Conservation (phyloP, 2,888 invertebrate genomes). For the Oscheius sp. region DNA sequence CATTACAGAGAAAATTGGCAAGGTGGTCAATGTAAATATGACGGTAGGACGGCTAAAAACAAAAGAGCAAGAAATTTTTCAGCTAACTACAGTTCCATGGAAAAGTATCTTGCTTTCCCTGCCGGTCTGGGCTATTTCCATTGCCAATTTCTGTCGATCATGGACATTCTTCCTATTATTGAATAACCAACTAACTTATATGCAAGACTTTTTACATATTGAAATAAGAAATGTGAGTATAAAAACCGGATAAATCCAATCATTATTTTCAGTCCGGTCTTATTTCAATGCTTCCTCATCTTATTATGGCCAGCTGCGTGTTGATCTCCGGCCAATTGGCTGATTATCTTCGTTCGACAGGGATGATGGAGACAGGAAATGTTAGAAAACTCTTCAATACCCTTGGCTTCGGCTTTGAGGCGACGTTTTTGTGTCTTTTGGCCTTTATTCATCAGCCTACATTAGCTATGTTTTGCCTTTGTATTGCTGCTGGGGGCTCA, state of each 20-base stretch:
- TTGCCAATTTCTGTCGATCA: conserved; percentile 87
- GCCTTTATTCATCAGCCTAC: conserved; percentile 83
- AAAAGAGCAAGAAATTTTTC: too few species aligned
- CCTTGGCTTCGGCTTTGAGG: conserved; percentile 90
- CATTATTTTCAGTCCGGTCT: conserved; percentile 79
- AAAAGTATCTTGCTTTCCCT: conserved; percentile 87
- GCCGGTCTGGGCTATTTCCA: conserved; percentile 98
- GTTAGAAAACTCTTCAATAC: conserved; percentile 92
- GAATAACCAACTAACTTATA: conserved; percentile 91
- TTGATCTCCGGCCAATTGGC: conserved; percentile 94
- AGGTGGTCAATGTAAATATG: conserved; percentile 40
- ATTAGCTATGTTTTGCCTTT: conserved; percentile 84
- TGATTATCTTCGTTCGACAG: conserved; percentile 86
- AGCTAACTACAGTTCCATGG: conserved; percentile 80
- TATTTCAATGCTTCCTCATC: conserved; percentile 91
- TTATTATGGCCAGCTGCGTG: conserved; percentile 95
- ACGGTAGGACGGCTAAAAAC: too few species aligned
- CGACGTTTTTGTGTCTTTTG: conserved; percentile 91
- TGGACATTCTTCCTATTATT: conserved; percentile 98
- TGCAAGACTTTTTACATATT: conserved; percentile 88
- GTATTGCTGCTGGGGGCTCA: conserved; percentile 95
- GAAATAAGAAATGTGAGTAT: conserved; percentile 83
- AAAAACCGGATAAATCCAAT: neutral
- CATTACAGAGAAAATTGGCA: conserved; percentile 78
- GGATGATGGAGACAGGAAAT: conserved; percentile 87